Base-by-base conservation (phyloP, 2,113 vertebrate species). In the Toxostoma redivivum region DNA sequence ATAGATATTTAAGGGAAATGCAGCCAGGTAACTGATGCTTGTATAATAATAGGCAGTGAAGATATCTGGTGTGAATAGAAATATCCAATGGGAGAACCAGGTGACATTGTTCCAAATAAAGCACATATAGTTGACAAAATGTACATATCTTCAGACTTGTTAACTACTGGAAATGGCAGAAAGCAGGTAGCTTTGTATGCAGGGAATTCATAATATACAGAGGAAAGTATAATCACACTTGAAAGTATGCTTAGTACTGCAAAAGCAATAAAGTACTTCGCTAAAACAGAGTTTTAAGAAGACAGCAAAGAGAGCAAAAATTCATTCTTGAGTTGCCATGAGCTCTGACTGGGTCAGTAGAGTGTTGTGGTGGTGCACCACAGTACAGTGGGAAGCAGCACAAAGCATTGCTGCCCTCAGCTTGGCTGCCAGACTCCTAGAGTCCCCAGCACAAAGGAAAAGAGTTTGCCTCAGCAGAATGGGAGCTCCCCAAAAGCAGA, bases 381-480 rank as follows among this genome's bases (percentile, higher is more conserved):
- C 33, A 65, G 27, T 0, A 0, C 0, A 1, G 4, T 11, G 21
- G 15, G 15, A 30, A 74, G 56, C 25, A 38, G 25, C 48, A 35
- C 28, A 28, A 7, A 44, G 40, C 19, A 28, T 2, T 38, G 28
- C 21, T 28, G 12, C 35, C 35, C 40, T 28, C 28, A 15, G 19
- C n/a, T 38, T 62, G 25, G 31, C 53, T 79, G 35, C 15, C 37
- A 73, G 54, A 7, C 13, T 42, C 60, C n/a, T 1, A 2, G 5
- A 53, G 30, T 71, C 45, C 38, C 11, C 38, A 35, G 9, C 22
- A 42, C 21, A 35, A 64, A 71, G 9, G 13, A 44, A 61, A 80
- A 82, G 17, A 80, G 45, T 9, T 61, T 77, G 17, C 25, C 27
- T 14, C 17, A 76, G 35, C 25, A 61, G 64, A 69, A 62, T 33